A percentile compares a stretch with the other conserved stretches of the same genome.
Evolutionary conservation across 2,113 vertebrate genomes (phyloP).

Genomic region (Gopherus flavomarginatus): DNA sequence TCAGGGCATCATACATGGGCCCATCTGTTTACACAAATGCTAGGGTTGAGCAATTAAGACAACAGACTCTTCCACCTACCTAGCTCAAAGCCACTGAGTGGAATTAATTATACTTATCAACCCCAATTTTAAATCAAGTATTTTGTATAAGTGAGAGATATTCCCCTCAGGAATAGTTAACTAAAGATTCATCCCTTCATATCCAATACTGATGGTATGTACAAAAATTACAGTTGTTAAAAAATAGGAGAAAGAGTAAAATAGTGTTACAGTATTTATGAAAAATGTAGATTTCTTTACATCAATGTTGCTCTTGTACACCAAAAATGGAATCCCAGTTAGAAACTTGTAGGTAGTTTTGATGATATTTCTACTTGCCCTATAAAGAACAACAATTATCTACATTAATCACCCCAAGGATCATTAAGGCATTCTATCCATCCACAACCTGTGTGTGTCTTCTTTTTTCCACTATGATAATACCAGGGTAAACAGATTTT

Average conservation of each 20-base stretch:
- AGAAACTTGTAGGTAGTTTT: background rate
- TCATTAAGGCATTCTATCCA: background rate
- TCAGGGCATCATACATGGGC: background rate
- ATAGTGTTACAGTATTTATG: background rate
- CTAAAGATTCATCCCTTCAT: background rate
- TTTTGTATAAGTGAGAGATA: background rate
- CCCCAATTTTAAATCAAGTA: constrained; percentile 23
- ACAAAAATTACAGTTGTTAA: background rate
- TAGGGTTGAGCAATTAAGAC: constrained; percentile 38
- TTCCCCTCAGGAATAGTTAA: background rate
- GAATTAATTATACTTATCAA: constrained; percentile 26
- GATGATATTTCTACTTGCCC: background rate
- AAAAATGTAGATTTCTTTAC: background rate
- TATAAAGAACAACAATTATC: background rate
- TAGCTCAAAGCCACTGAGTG: constrained; percentile 5
- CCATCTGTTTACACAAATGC: constrained; percentile 37
- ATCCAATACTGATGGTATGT: background rate
- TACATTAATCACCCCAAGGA: accelerated
- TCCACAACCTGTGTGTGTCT: background rate
- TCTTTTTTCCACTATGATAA: background rate
- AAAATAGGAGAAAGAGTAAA: background rate
- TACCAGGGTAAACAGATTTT: background rate
- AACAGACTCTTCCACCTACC: background rate
- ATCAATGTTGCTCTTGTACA: accelerated
- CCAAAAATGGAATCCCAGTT: background rate